phyloP scores from a whole-genome alignment of 2,797 vertebrate species.

The Dicrostonyx torquatus region DNA sequence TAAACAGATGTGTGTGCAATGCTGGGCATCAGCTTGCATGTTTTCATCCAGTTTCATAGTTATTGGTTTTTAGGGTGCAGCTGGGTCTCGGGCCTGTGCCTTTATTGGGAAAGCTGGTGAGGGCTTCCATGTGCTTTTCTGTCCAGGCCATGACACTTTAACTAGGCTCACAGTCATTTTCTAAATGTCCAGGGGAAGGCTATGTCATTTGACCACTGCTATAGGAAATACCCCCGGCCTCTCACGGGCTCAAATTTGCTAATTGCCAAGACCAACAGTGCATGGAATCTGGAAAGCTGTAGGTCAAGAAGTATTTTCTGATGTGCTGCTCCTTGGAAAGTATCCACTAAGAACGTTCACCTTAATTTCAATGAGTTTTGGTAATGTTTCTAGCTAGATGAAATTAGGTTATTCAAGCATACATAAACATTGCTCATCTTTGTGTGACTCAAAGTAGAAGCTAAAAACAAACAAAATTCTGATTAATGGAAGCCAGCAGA shows the following conservation, averaged over 20 bases:
- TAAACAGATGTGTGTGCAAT: conserved; percentile 57
- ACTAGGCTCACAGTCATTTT: neutral
- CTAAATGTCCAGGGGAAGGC: neutral
- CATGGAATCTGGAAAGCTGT: neutral
- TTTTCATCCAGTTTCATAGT: conserved; percentile 37
- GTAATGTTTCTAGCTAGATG: conserved; percentile 2
- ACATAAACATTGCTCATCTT: neutral
- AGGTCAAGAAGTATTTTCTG: neutral
- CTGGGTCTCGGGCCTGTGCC: neutral
- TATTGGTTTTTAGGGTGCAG: neutral
- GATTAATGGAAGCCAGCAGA: neutral
- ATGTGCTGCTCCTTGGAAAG: neutral
- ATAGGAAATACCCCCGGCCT: neutral
- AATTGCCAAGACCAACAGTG: neutral
- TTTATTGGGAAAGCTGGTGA: neutral
- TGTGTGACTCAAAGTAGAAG: conserved; percentile 25
- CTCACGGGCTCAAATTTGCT: neutral
- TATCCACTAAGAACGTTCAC: neutral
- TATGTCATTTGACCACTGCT: neutral
- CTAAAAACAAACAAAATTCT: neutral
- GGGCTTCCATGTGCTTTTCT: neutral
- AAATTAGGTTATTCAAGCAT: neutral
- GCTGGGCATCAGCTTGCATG: neutral
- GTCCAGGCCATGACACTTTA: neutral
- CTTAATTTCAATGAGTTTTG: conserved; percentile 9